These are phyloP conservation scores for Ormyrus labotus DNA, from an alignment of 2,888 invertebrate species.

Conservation along the genomic window DNA sequence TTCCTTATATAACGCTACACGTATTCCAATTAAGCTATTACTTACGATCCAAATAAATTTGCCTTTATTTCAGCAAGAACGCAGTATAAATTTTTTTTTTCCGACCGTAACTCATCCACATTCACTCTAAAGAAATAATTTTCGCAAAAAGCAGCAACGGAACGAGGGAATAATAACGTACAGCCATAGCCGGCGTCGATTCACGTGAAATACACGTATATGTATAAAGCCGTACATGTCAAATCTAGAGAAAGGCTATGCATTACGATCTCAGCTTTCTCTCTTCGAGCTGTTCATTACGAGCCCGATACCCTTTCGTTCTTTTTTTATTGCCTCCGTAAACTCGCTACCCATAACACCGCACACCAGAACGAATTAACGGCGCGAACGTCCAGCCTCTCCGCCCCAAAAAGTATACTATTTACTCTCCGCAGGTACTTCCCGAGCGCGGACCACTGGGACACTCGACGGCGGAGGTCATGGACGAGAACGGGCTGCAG, in stretches of 20 bases:
- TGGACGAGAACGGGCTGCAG: slow-evolving; percentile 86
- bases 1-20: too few relatives aligned
- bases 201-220: neutral
- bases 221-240: neutral
- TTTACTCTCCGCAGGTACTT: slow-evolving; percentile 68
- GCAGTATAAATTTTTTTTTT: too few relatives aligned
- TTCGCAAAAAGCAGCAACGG: too few relatives aligned
- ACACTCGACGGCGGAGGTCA: slow-evolving; percentile 85
- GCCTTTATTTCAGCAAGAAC: too few relatives aligned
- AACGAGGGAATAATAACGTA: too few relatives aligned
- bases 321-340: neutral
- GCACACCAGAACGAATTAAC: too few relatives aligned
- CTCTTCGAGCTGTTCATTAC: neutral
- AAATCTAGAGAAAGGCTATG: neutral
- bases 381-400: too few relatives aligned
- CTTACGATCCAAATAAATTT: too few relatives aligned
- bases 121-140: too few relatives aligned
- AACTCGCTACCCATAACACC: neutral
- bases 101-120: too few relatives aligned
- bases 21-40: too few relatives aligned
- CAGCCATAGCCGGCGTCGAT: too few relatives aligned
- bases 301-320: neutral
- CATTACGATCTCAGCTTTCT: neutral
- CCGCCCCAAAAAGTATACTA: neutral
- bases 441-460: slow-evolving; percentile 82